These are phyloP conservation scores for Torymus tubicola DNA, from an alignment of 2,888 invertebrate genomes.

Conservation along the genomic window DNA sequence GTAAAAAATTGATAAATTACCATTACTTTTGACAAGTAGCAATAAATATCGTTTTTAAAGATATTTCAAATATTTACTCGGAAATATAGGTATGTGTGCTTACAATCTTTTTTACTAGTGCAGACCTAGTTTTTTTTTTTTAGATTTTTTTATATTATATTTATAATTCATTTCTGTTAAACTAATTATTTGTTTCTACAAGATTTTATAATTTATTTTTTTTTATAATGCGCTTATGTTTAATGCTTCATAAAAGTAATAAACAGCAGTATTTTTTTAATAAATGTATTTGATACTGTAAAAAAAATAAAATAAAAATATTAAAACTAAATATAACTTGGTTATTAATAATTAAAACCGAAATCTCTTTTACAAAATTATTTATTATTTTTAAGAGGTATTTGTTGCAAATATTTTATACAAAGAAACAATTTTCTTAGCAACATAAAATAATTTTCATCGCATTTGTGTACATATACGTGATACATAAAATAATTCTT, in stretches of 20 bases:
- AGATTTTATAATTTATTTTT: conserved; percentile 5
- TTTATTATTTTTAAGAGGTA: conserved; percentile 55
- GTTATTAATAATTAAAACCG: neutral
- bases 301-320: conserved; percentile 17
- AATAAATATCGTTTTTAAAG: no score
- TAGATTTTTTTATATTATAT: conserved; percentile 30
- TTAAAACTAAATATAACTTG: conserved; percentile 2
- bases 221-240: neutral
- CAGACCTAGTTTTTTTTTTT: neutral
- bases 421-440: conserved; percentile 47
- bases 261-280: conserved; percentile 10
- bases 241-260: conserved; percentile 12
- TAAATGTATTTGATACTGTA: conserved; percentile 21
- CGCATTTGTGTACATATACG: conserved; percentile 37
- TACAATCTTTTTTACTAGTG: no score
- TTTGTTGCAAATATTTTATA: conserved; percentile 54
- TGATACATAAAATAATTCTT: conserved; percentile 50
- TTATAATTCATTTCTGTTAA: conserved; percentile 15
- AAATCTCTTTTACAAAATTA: conserved; percentile 53
- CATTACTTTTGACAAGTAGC: no score
- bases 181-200: conserved; percentile 25
- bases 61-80: no score
- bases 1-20: no score
- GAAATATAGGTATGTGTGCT: no score
- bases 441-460: conserved; percentile 51